Evolutionary conservation across 2,888 invertebrate species (phyloP).

Genomic region (Lacanobia wlatinum): DNA sequence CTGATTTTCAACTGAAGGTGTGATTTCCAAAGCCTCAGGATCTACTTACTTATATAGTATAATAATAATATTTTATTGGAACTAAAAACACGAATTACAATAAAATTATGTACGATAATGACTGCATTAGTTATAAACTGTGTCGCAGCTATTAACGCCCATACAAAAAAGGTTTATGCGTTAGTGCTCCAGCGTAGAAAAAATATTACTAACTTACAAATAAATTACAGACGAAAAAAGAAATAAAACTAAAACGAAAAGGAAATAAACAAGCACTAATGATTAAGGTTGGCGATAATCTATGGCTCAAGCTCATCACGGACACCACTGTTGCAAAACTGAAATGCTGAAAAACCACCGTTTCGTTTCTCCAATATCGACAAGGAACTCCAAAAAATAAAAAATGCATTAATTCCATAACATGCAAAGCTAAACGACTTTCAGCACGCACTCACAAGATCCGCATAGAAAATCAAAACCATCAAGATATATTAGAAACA

Average conservation of each 20-base stretch:
- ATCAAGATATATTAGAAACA: slow-evolving; percentile 26
- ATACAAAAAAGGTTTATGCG: too few species aligned
- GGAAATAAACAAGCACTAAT: not conserved
- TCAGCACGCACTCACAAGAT: slow-evolving; percentile 35
- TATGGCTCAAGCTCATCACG: not conserved
- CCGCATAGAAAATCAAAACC: slow-evolving; percentile 32
- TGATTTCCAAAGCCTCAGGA: not conserved
- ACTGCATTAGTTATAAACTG: too few species aligned
- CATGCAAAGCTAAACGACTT: slow-evolving; percentile 16
- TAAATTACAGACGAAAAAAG: too few species aligned
- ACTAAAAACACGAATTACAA: too few species aligned
- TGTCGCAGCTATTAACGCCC: too few species aligned
- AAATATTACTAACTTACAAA: too few species aligned
- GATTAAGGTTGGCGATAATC: not conserved
- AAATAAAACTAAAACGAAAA: too few species aligned
- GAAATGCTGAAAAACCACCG: not conserved
- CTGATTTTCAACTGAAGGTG: not conserved
- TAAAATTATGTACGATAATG: too few species aligned
- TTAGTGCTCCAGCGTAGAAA: too few species aligned
- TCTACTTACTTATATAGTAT: not conserved
- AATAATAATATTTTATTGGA: too few species aligned
- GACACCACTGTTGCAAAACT: too few species aligned
- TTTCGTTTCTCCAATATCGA: not conserved
- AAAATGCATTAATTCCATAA: slow-evolving; percentile 21
- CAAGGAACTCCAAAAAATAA: slow-evolving; percentile 27